Percentiles rank a stretch among this genome's conserved stretches.
These are phyloP conservation scores for Shargacucullia verbasci DNA, from an alignment of 2,888 invertebrate species.

Conservation along the genomic window DNA sequence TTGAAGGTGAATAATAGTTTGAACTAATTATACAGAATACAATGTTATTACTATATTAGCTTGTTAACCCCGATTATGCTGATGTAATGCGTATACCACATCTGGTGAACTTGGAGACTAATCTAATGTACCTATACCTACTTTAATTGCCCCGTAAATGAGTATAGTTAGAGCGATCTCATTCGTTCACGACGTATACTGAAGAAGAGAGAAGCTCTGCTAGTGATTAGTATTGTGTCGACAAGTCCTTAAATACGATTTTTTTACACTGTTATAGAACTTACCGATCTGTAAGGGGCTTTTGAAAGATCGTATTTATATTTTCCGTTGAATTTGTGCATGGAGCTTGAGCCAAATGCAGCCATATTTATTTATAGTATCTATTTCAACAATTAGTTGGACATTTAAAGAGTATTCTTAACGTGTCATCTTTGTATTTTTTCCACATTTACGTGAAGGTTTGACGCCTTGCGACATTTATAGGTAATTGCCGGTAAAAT, in stretches of 20 bases:
- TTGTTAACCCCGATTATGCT: slow-evolving; percentile 31
- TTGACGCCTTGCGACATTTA: slow-evolving; percentile 78
- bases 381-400: slow-evolving; percentile 42
- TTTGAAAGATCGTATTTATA: too few species aligned
- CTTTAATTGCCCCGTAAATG: too few species aligned
- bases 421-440: slow-evolving; percentile 56
- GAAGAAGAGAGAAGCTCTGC: too few species aligned
- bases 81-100: slow-evolving; percentile 3
- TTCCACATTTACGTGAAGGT: slow-evolving; percentile 54
- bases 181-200: too few species aligned
- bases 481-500: slow-evolving; percentile 70
- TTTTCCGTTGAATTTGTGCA: neutral
- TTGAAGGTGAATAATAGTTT: slow-evolving; percentile 49
- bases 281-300: too few species aligned
- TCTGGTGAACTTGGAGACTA: too few species aligned
- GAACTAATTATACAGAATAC: slow-evolving; percentile 46
- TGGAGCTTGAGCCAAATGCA: slow-evolving; percentile 18
- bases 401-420: slow-evolving; percentile 38
- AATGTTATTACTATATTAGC: slow-evolving; percentile 51
- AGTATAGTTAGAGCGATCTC: too few species aligned
- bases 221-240: too few species aligned
- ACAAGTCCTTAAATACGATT: too few species aligned
- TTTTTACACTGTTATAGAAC: too few species aligned
- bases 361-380: slow-evolving; percentile 28
- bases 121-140: too few species aligned